A percentile compares a stretch with the other conserved stretches of the same genome.
These are phyloP conservation scores for Xiphias gladius DNA, from an alignment of 2,113 vertebrate species.

Conservation along the genomic window DNA sequence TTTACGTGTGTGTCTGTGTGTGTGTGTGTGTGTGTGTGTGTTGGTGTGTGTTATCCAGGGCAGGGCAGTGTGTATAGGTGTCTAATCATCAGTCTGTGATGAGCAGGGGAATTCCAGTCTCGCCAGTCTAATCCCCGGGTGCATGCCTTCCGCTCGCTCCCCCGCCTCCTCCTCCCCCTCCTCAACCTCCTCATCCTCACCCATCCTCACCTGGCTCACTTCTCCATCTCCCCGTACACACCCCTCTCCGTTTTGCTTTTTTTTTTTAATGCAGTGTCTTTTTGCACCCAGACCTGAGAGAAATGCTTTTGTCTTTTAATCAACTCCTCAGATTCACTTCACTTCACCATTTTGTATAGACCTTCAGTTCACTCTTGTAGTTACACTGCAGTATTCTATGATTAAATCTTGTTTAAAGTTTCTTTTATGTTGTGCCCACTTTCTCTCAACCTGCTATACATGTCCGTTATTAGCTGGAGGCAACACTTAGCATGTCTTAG, in stretches of 20 bases:
- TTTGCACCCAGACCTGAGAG: neutral
- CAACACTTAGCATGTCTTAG: no score
- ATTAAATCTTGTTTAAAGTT: no score
- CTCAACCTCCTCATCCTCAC: neutral
- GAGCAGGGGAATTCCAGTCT: slow-evolving; percentile 80
- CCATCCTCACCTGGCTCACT: slow-evolving; percentile 34
- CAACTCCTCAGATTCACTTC: neutral
- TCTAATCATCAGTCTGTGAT: slow-evolving; percentile 79
- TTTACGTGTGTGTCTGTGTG: neutral
- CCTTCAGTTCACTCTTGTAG: neutral
- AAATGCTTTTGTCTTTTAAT: neutral
- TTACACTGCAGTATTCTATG: neutral
- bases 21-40: slow-evolving; percentile 23
- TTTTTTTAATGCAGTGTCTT: neutral
- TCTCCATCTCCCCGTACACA: slow-evolving; percentile 10
- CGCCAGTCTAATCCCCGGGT: slow-evolving; percentile 70
- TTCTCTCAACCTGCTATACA: no score
- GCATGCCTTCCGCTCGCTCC: slow-evolving; percentile 61
- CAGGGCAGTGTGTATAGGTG: slow-evolving; percentile 53
- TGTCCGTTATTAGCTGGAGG: no score
- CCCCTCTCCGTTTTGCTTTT: neutral
- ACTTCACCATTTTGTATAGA: no score
- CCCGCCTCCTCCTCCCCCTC: neutral
- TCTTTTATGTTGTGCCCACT: no score
- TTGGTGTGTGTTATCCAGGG: slow-evolving; percentile 33